Evolutionary conservation across 1,140 invertebrate species (phyloP), one percentile per base, ranked within the genome.

Genomic region (Euglossa dilemma): DNA sequence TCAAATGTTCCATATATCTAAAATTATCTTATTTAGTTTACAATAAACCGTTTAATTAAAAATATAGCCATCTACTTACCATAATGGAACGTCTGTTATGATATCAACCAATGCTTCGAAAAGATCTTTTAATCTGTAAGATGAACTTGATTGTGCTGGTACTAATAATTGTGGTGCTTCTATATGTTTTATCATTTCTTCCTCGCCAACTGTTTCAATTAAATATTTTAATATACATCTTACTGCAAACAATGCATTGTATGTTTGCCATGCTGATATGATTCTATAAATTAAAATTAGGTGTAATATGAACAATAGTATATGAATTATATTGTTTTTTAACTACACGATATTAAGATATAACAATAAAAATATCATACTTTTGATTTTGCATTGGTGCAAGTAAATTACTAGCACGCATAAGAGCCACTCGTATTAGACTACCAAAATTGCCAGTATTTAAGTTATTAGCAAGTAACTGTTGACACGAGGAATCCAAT

Each of bases 181-280:
- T 85, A 97, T 95, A 90, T 98, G 97, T 87, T 96, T 95, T 50
- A 97, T 94, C 83, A 98, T 94, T 85, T 97, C 96, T 84, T 97
- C 96, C 92, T 98, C 97, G 0, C 96, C 96, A 6, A 97, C 95
- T 73, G 96, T 96, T 93, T 97, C 97, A 18, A 98, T 97, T 63
- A 99, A 95, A 93, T 98, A 99, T 93, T 99, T 99, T 76, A 97
- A 96, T 77, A 99, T 95, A 88, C 96, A 97, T 77, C 98, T 95
- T 80, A 99, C 96, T 28, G 99, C 97, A 91, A 99, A 99, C 52
- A 99, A 93, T 0, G 98, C 97, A 95, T 99, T 99, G 92, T 98
- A 98, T 0, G 98, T 97, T 94, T 99, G 98, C 98, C 98, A 99
- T 67, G 97, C 97, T 88, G 98, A 97, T 93, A 99, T 96, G 87